phyloP scores from a whole-genome alignment of 1,140 invertebrate genomes.

The Druon quercuslanigerum region DNA sequence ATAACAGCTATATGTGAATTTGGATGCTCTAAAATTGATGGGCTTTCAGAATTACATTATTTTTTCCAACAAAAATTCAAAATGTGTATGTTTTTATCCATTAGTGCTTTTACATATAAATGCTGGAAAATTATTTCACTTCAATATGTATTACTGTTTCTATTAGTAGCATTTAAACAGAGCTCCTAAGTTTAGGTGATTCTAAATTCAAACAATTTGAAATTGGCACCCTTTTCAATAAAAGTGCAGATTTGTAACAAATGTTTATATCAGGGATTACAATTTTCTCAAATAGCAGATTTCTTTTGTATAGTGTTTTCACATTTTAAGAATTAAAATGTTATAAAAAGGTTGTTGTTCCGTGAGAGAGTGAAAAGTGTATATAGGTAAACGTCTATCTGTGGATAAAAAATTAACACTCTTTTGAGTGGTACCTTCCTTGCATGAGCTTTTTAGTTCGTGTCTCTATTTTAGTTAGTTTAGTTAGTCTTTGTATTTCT shows the following conservation, averaged over 20 bases:
- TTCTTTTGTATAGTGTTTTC: no score
- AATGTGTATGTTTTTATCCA: no score
- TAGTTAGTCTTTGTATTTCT: not conserved
- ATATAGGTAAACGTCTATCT: not conserved
- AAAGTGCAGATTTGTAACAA: not conserved
- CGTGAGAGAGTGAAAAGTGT: not conserved
- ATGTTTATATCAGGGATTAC: not conserved
- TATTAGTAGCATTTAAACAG: no score
- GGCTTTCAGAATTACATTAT: no score
- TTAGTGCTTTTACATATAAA: no score
- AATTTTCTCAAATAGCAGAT: no score
- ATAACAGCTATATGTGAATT: no score
- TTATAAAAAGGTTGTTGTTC: not conserved
- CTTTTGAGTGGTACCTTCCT: not conserved
- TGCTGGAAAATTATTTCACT: no score
- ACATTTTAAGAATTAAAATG: not conserved
- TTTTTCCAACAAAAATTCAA: no score
- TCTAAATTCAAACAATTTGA: not conserved
- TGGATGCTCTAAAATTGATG: no score
- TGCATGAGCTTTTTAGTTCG: conserved; percentile 23
- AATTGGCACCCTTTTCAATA: not conserved
- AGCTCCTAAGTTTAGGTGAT: no score
- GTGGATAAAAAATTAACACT: conserved; percentile 1
- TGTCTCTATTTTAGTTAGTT: not conserved
- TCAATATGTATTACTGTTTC: no score